Percentiles rank a stretch among this genome's conserved stretches.
These are phyloP conservation scores for Exocentrus adspersus DNA, from an alignment of 2,888 invertebrate genomes.

Conservation along the genomic window DNA sequence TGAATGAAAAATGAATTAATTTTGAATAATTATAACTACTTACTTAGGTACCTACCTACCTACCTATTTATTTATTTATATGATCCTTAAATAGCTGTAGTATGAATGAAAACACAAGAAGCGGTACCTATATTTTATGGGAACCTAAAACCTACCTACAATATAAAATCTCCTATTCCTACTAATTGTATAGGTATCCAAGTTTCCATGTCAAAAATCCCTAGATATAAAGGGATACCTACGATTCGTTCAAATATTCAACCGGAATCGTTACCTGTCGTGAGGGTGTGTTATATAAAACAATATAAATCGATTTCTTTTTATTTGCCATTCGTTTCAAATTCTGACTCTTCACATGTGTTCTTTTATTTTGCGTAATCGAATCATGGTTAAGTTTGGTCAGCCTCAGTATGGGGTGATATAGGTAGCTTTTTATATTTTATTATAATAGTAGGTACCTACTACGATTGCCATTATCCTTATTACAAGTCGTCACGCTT, in stretches of 20 bases:
- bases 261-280: conserved; percentile 5
- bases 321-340: conserved; percentile 33
- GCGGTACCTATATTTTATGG: no score
- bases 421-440: conserved; percentile 9
- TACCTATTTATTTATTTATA: no score
- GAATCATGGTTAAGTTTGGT: neutral
- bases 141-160: no score
- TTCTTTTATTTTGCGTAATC: conserved; percentile 11
- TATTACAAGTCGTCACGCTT: conserved; percentile 11
- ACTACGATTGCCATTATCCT: conserved; percentile 5
- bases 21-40: no score
- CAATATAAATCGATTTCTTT: conserved; percentile 29
- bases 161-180: no score
- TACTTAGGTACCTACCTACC: no score
- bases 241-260: conserved; percentile 5
- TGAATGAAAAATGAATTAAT: no score
- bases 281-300: conserved; percentile 24
- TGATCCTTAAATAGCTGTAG: no score
- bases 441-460: neutral
- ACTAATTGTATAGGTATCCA: no score
- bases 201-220: no score
- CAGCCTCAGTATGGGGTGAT: conserved; percentile 12
- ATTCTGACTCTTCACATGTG: conserved; percentile 18
- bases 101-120: no score
- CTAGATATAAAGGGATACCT: no score